Evolutionary conservation across 53 echinoderm and acorn worm species (phyloP).

Genomic region (Luidia sarsii): DNA sequence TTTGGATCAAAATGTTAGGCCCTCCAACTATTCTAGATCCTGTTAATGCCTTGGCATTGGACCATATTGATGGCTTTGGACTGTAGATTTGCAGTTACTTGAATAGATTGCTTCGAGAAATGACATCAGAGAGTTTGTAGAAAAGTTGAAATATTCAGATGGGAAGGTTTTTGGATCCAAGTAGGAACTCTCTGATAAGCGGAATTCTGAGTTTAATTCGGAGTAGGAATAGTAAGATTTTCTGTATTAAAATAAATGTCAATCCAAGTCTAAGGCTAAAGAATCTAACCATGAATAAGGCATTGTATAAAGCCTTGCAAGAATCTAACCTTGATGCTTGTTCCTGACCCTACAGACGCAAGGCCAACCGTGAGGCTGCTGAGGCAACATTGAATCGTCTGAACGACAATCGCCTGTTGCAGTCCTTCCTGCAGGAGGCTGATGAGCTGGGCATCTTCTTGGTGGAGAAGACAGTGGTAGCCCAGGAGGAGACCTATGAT

Average conservation of each 20-base stretch:
- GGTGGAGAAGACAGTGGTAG: constrained; percentile 87
- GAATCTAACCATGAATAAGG: not conserved
- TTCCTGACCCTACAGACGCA: constrained; percentile 67
- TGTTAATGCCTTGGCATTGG: no score
- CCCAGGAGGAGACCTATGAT: constrained; percentile 94
- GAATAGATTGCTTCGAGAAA: no score
- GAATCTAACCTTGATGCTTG: not conserved
- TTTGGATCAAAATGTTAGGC: no score
- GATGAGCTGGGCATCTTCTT: constrained; percentile 93
- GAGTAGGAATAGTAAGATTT: no score
- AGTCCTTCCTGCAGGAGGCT: constrained; percentile 94
- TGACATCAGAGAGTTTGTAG: no score
- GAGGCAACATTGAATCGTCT: constrained; percentile 84
- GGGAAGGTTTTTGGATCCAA: no score
- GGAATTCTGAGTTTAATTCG: not conserved
- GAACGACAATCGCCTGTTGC: constrained; percentile 89
- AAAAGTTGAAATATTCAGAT: no score
- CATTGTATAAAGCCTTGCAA: not conserved
- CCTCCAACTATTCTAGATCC: no score
- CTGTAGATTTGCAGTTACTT: no score
- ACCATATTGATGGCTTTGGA: no score
- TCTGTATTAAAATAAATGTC: no score
- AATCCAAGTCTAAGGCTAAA: not conserved
- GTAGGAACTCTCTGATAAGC: no score
- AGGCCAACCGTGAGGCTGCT: constrained; percentile 92